Evolutionary conservation across 2,888 invertebrate species (phyloP).

Genomic region (Drosophila anomalata): DNA sequence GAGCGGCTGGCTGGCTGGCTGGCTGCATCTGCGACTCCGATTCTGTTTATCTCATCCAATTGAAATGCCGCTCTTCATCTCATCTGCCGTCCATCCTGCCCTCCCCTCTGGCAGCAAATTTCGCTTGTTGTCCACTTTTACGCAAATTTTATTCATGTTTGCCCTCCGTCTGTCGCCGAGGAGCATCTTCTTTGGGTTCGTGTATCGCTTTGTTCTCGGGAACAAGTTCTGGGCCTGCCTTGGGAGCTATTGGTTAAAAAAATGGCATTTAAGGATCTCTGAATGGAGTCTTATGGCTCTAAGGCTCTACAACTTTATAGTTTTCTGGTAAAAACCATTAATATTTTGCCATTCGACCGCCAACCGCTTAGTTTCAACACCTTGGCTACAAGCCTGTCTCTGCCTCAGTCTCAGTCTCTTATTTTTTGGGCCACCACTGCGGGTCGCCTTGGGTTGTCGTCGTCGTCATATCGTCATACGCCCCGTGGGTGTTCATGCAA

Average conservation of each 20-base stretch:
- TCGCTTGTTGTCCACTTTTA: conserved; percentile 69
- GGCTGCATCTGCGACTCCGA: conserved; percentile 13
- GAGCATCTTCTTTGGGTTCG: background rate
- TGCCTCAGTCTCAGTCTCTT: conserved; percentile 2
- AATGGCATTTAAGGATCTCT: conserved; percentile 17
- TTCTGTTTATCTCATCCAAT: conserved; percentile 24
- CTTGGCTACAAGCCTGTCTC: conserved; percentile 45
- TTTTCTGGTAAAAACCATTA: background rate
- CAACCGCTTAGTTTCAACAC: conserved; percentile 77
- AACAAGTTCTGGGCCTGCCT: conserved; percentile 12
- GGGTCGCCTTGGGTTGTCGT: conserved; percentile 63
- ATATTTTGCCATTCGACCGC: conserved; percentile 27
- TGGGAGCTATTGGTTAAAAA: background rate
- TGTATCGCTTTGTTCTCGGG: conserved; percentile 34
- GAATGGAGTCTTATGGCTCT: conserved; percentile 12
- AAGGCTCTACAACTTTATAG: no score
- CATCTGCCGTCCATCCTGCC: conserved; percentile 12
- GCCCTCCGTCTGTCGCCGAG: conserved; percentile 41
- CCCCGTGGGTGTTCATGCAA: conserved; percentile 74
- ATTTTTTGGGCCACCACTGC: conserved; percentile 39
- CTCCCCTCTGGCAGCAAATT: conserved; percentile 46
- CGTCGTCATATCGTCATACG: conserved; percentile 60
- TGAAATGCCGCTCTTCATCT: conserved; percentile 29
- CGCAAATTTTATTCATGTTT: conserved; percentile 78
- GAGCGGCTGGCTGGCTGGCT: conserved; percentile 15